These are phyloP conservation scores for Jordanella pulchra DNA, from an alignment of 2,797 vertebrate species.

Conservation along the genomic window DNA sequence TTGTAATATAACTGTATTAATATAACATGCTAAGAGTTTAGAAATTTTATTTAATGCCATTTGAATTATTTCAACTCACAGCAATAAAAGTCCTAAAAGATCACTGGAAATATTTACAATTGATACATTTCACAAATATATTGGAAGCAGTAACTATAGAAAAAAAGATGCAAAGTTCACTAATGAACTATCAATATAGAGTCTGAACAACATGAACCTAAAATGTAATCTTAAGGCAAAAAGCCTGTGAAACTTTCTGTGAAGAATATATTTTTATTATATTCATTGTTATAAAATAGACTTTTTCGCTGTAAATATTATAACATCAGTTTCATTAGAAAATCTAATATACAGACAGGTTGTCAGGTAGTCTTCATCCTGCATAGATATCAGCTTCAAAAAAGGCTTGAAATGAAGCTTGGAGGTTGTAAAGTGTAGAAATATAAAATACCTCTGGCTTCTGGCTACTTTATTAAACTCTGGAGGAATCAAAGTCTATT, in stretches of 20 bases:
- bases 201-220: background rate
- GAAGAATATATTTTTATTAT: background rate
- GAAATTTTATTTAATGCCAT: background rate
- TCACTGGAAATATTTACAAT: background rate
- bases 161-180: background rate
- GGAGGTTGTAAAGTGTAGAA: background rate
- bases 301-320: background rate
- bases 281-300: background rate
- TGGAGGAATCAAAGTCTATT: constrained; percentile 14
- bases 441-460: background rate
- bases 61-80: background rate
- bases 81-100: background rate
- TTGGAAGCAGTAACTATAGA: background rate
- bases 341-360: background rate
- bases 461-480: constrained; percentile 14
- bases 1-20: background rate
- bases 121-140: background rate
- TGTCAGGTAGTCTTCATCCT: too few relatives aligned
- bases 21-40: background rate
- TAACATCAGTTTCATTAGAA: too few relatives aligned
- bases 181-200: background rate
- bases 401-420: background rate
- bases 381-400: background rate
- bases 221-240: background rate
- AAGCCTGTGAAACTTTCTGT: background rate